These are phyloP conservation scores for Caenorhabditis tropicalis DNA, from an alignment of 1,140 invertebrate genomes.

Conservation along the genomic window DNA sequence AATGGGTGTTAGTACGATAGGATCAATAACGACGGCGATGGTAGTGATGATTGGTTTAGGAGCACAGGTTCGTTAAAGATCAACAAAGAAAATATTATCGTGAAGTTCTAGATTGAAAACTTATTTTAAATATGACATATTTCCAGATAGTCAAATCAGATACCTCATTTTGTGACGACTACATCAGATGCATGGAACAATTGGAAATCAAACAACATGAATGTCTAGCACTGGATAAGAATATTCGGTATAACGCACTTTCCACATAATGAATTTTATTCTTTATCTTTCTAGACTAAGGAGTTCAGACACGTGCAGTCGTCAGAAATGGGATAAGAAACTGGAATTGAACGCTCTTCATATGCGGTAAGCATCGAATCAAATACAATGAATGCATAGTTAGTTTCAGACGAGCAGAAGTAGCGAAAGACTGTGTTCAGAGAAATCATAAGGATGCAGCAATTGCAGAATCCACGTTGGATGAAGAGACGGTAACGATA, in stretches of 20 bases:
- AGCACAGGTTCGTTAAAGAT: background rate
- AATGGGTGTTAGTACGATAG: conserved; percentile 6
- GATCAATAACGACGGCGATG: background rate
- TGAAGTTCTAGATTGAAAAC: too few species aligned
- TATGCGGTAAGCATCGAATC: background rate
- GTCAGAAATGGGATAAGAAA: conserved; percentile 47
- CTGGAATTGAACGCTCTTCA: conserved; percentile 51
- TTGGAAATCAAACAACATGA: conserved; percentile 47
- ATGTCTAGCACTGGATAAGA: conserved; percentile 47
- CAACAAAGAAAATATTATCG: background rate
- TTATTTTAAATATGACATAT: too few species aligned
- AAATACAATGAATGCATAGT: background rate
- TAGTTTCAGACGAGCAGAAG: conserved; percentile 37
- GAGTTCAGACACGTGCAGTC: conserved; percentile 27
- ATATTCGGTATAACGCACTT: background rate
- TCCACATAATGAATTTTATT: too few species aligned
- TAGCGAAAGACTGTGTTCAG: conserved; percentile 45
- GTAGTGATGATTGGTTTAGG: background rate
- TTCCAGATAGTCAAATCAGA: conserved; percentile 8
- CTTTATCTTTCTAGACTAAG: background rate
- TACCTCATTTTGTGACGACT: conserved; percentile 43
- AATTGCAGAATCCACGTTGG: background rate
- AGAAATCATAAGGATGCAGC: conserved; percentile 17
- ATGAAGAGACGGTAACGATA: background rate
- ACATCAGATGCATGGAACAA: conserved; percentile 47